Evolutionary conservation across 2,888 invertebrate genomes (phyloP).

Genomic region (Orchesella flavescens): DNA sequence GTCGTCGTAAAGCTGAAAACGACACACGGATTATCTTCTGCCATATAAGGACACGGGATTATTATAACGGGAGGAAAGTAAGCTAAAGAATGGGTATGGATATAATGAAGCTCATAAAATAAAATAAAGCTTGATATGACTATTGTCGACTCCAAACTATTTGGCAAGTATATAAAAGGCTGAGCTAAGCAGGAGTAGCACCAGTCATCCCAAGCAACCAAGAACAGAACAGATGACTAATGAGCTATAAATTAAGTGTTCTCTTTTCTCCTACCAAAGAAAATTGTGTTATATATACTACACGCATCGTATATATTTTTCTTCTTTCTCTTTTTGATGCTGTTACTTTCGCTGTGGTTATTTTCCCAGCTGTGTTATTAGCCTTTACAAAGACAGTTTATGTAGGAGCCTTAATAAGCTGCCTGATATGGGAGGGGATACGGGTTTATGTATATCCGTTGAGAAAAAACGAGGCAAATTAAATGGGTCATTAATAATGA

Average conservation of each 20-base stretch:
- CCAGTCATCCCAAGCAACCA: constrained; percentile 47
- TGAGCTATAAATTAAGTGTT: constrained; percentile 65
- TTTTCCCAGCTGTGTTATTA: background rate
- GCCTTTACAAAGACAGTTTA: background rate
- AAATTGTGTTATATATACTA: background rate
- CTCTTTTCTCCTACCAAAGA: constrained; percentile 32
- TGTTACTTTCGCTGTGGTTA: constrained; percentile 2
- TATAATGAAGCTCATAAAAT: background rate
- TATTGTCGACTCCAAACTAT: too few relatives aligned
- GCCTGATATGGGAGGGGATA: too few relatives aligned
- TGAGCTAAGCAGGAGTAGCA: too few relatives aligned
- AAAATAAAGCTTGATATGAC: background rate
- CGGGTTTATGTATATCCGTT: too few relatives aligned
- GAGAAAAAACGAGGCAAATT: constrained; percentile 51
- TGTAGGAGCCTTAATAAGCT: background rate
- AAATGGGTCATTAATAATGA: constrained; percentile 66
- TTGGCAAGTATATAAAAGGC: too few relatives aligned
- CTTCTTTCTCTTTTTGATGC: constrained; percentile 1
- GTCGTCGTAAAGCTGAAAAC: too few relatives aligned
- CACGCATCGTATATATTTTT: background rate
- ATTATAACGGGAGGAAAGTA: background rate
- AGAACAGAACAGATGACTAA: constrained; percentile 58
- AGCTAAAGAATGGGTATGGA: background rate
- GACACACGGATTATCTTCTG: too few relatives aligned
- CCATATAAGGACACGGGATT: background rate